These are phyloP conservation scores for Pseudorhiza aurosa DNA, from an alignment of 30 jellyfish, hydroid and myxozoan genomes.

Conservation along the genomic window DNA sequence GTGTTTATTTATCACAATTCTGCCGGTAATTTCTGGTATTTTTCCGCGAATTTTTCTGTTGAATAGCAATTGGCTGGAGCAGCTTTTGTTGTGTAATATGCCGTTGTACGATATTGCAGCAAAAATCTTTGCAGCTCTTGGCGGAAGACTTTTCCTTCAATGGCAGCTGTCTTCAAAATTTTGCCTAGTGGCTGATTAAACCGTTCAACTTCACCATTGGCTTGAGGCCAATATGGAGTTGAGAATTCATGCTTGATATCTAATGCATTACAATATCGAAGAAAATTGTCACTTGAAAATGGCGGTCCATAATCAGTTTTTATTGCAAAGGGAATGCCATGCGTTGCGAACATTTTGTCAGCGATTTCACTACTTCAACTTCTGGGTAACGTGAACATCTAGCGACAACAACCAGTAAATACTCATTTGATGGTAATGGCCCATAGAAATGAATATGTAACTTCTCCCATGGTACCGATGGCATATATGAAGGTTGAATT, in stretches of 20 bases:
- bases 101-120: slow-evolving; percentile 30
- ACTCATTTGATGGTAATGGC: slow-evolving; percentile 10
- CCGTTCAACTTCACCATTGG: slow-evolving; percentile 46
- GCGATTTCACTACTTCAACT: neutral
- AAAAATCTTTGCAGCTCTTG: slow-evolving; percentile 19
- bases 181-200: slow-evolving; percentile 21
- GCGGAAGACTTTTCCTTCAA: slow-evolving; percentile 21
- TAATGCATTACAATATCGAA: slow-evolving; percentile 29
- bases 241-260: slow-evolving; percentile 14
- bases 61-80: slow-evolving; percentile 41
- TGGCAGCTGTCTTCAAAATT: slow-evolving; percentile 25
- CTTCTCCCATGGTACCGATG: slow-evolving; percentile 1
- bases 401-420: neutral
- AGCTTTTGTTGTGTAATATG: slow-evolving; percentile 7
- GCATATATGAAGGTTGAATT: neutral
- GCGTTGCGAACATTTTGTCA: neutral
- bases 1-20: slow-evolving; percentile 5
- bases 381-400: neutral
- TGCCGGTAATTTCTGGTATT: slow-evolving; percentile 6
- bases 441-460: neutral
- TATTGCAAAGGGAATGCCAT: slow-evolving; percentile 29
- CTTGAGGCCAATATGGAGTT: slow-evolving; percentile 19
- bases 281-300: slow-evolving; percentile 18
- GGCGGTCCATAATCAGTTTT: slow-evolving; percentile 44
- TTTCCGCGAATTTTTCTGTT: slow-evolving; percentile 47